These are phyloP conservation scores for Eucriotettix oculatus DNA, from an alignment of 2,888 invertebrate genomes.

Conservation along the genomic window DNA sequence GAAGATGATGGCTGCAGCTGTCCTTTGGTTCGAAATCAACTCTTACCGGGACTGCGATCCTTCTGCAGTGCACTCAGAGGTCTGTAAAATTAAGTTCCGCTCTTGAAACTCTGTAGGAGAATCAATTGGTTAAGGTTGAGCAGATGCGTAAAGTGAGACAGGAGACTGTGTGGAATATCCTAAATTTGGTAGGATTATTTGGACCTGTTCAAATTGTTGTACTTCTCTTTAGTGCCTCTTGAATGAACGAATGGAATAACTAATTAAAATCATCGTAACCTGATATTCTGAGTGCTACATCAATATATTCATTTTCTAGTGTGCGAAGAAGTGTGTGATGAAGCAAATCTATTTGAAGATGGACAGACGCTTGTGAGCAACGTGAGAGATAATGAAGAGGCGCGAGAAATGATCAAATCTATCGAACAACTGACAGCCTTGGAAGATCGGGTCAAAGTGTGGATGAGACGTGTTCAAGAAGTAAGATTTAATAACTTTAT, in stretches of 20 bases:
- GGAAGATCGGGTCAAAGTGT: conserved; percentile 57
- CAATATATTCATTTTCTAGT: conserved; percentile 28
- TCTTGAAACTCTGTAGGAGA: neutral
- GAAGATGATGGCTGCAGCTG: conserved; percentile 66
- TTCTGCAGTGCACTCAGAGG: conserved; percentile 83
- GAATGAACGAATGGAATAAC: too few species aligned
- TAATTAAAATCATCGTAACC: too few species aligned
- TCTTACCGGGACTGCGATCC: conserved; percentile 65
- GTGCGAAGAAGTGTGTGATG: conserved; percentile 69
- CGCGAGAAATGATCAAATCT: conserved; percentile 30
- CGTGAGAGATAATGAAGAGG: conserved; percentile 43
- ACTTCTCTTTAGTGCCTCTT: too few species aligned
- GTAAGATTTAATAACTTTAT: conserved; percentile 20
- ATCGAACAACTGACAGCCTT: conserved; percentile 45
- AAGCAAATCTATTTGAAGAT: conserved; percentile 62
- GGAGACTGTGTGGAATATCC: too few species aligned
- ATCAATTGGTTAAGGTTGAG: neutral
- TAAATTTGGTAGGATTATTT: too few species aligned
- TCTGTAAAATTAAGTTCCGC: conserved; percentile 17
- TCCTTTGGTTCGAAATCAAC: conserved; percentile 66
- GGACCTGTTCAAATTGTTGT: too few species aligned
- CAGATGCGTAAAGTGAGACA: too few species aligned
- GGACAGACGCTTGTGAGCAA: conserved; percentile 43
- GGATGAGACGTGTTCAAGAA: conserved; percentile 69
- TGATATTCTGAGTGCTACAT: too few species aligned